Evolutionary conservation across 2,888 invertebrate genomes (phyloP).

Genomic region (Agonopterix arenella): DNA sequence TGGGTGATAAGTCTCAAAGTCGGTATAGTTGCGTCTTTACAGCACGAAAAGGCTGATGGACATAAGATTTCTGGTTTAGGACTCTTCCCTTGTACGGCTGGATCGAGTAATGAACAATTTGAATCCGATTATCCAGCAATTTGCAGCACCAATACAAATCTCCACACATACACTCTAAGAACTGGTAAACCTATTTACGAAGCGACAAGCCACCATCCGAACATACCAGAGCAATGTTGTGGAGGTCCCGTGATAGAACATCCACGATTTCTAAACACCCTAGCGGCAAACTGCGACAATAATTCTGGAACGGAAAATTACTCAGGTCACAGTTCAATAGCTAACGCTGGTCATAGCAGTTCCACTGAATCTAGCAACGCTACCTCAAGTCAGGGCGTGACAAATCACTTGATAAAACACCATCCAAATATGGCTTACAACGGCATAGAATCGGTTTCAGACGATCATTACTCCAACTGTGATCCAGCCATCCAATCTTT

Average conservation of each 20-base stretch:
- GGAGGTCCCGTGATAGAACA: conserved; percentile 61
- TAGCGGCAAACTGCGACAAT: conserved; percentile 76
- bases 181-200: conserved; percentile 88
- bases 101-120: conserved; percentile 90
- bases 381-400: conserved; percentile 68
- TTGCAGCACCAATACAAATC: conserved; percentile 90
- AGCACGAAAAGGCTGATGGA: conserved; percentile 83
- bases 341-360: conserved; percentile 71
- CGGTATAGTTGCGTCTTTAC: conserved; percentile 73
- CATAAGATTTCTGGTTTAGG: conserved; percentile 85
- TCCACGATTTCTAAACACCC: conserved; percentile 70
- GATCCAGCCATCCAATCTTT: conserved; percentile 69
- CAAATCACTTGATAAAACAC: conserved; percentile 71
- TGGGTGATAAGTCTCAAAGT: conserved; percentile 90
- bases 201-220: conserved; percentile 64
- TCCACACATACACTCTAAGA: conserved; percentile 88
- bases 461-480: conserved; percentile 73
- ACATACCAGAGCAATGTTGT: conserved; percentile 59
- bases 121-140: conserved; percentile 90
- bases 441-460: conserved; percentile 68
- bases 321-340: conserved; percentile 78
- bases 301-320: conserved; percentile 80
- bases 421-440: conserved; percentile 65
- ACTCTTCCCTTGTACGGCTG: conserved; percentile 87
- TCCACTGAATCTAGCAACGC: conserved; percentile 74